Percentiles rank a stretch among this genome's conserved stretches.
Evolutionary conservation across 2,797 vertebrate species (phyloP).

Genomic region (Lacerta agilis): DNA sequence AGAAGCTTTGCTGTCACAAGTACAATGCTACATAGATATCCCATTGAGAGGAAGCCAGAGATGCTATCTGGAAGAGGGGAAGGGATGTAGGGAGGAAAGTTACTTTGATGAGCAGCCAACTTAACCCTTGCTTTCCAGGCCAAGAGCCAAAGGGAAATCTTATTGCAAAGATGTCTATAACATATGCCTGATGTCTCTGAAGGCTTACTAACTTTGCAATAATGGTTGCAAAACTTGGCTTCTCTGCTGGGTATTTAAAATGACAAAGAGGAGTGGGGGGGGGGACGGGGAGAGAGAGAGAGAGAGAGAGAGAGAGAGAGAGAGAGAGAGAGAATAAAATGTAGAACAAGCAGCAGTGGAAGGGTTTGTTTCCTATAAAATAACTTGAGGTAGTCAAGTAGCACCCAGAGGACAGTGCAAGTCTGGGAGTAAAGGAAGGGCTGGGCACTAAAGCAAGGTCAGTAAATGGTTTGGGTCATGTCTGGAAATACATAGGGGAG

Average conservation of each 20-base stretch:
- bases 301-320: too few relatives aligned
- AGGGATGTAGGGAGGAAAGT: conserved; percentile 33
- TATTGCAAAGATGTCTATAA: conserved; percentile 60
- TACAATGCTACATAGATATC: not conserved
- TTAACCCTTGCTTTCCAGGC: conserved; percentile 71
- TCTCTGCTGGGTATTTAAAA: conserved; percentile 7
- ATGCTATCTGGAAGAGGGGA: conserved; percentile 48
- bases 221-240: conserved; percentile 61
- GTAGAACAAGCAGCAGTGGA: not conserved
- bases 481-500: not conserved
- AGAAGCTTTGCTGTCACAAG: not conserved
- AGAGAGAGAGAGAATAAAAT: not conserved
- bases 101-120: conserved; percentile 62
- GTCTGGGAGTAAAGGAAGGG: too few relatives aligned
- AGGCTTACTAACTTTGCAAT: conserved; percentile 58
- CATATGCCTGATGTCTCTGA: conserved; percentile 64
- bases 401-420: not conserved
- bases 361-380: conserved; percentile 39
- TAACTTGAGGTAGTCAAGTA: too few relatives aligned
- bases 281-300: not conserved
- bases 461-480: too few relatives aligned
- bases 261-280: conserved; percentile 18
- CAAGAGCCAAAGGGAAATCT: conserved; percentile 39
- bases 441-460: too few relatives aligned
- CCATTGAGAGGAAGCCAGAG: not conserved